Percentiles rank a stretch among this genome's conserved stretches.
These are phyloP conservation scores for Pterocles orientalis DNA, from an alignment of 2,113 vertebrate species.

Conservation along the genomic window DNA sequence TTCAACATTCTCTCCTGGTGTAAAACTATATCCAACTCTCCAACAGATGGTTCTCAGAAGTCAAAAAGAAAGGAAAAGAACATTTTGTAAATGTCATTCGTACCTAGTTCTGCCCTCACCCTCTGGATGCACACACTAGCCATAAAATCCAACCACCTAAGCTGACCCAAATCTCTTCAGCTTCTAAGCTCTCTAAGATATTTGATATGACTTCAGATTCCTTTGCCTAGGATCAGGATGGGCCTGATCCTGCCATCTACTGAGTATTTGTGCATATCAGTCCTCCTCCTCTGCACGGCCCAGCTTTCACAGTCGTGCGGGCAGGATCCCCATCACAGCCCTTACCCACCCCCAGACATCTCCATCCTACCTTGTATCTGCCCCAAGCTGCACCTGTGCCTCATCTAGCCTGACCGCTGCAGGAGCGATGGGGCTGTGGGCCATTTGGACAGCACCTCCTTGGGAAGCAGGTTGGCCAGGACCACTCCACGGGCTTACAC, in stretches of 20 bases:
- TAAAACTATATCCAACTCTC: background rate
- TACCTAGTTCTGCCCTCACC: background rate
- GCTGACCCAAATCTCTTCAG: background rate
- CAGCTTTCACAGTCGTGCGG: background rate
- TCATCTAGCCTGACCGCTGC: background rate
- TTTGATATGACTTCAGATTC: background rate
- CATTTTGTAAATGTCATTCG: background rate
- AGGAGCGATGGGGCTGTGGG: background rate
- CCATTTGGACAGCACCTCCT: background rate
- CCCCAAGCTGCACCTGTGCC: background rate
- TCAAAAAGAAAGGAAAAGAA: conserved; percentile 6
- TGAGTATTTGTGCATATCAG: background rate
- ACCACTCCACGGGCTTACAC: background rate
- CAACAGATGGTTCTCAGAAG: background rate
- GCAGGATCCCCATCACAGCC: background rate
- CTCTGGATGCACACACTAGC: background rate
- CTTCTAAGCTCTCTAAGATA: background rate
- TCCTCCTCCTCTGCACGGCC: background rate
- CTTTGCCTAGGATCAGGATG: background rate
- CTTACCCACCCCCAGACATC: background rate
- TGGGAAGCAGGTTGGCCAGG: background rate
- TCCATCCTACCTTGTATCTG: background rate
- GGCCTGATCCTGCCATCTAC: background rate
- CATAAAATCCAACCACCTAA: background rate
- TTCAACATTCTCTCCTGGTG: conserved; percentile 8